Percentiles rank a stretch among this genome's conserved stretches.
These are phyloP conservation scores for Pygocentrus nattereri DNA, from an alignment of 2,797 vertebrate genomes.

Conservation along the genomic window DNA sequence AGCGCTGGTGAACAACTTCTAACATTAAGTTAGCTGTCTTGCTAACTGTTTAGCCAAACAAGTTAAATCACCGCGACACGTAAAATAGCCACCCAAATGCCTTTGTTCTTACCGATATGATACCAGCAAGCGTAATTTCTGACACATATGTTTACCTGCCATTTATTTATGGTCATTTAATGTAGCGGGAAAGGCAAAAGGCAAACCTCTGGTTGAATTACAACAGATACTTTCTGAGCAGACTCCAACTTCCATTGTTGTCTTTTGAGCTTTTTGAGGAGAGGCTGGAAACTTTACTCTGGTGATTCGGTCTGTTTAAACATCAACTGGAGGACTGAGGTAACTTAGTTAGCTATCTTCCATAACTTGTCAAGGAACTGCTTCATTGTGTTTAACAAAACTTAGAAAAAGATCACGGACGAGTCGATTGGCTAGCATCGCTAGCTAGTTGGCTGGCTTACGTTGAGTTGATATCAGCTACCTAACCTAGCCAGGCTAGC, in stretches of 20 bases:
- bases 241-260: slow-evolving; percentile 20
- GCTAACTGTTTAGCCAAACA: not conserved
- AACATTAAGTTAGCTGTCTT: not conserved
- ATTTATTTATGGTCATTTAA: not conserved
- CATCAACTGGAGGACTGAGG: slow-evolving; percentile 16
- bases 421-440: not conserved
- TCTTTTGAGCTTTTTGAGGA: slow-evolving; percentile 1
- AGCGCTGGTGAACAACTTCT: not conserved
- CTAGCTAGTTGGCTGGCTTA: not conserved
- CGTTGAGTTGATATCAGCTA: too few relatives aligned
- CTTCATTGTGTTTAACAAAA: not conserved
- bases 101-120: not conserved
- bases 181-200: not conserved
- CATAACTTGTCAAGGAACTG: not conserved
- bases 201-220: not conserved
- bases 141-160: slow-evolving; percentile 7
- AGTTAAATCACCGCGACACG: too few relatives aligned
- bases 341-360: not conserved
- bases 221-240: not conserved
- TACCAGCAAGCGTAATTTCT: slow-evolving; percentile 1
- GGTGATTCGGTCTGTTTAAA: slow-evolving; percentile 46
- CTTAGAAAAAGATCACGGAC: not conserved
- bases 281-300: slow-evolving; percentile 28
- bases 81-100: not conserved
- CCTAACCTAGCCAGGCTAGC: too few relatives aligned